These are phyloP conservation scores for Rhinogobio ventralis DNA, from an alignment of 2,797 vertebrate species.

Conservation along the genomic window DNA sequence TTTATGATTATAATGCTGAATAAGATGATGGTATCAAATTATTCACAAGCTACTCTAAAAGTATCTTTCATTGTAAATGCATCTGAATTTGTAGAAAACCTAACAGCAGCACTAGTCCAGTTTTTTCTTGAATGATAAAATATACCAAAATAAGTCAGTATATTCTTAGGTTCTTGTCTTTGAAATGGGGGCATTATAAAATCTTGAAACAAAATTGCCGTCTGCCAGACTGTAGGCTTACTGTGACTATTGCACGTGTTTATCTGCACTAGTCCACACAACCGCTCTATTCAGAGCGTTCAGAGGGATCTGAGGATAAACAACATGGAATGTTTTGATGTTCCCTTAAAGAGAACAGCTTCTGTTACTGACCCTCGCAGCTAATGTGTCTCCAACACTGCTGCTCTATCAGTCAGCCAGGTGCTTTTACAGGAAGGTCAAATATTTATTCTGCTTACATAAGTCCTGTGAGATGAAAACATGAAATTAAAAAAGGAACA, in stretches of 20 bases:
- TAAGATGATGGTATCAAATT: not conserved
- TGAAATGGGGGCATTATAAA: not conserved
- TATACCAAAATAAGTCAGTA: not conserved
- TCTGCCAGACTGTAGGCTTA: not conserved
- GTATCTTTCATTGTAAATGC: not conserved
- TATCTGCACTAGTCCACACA: not conserved
- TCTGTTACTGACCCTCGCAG: constrained; percentile 44
- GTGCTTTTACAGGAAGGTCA: constrained; percentile 70
- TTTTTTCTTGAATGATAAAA: not conserved
- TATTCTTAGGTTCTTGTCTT: not conserved
- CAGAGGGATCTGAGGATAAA: constrained; percentile 23
- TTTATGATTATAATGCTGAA: not conserved
- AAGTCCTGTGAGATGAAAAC: constrained; percentile 73
- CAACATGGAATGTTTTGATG: constrained; percentile 63
- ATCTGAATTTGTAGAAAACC: not conserved
- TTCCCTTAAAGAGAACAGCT: constrained; percentile 70
- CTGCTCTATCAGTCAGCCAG: constrained; percentile 70
- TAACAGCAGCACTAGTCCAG: not conserved
- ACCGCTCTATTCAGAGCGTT: constrained; percentile 16
- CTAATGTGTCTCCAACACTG: constrained; percentile 68
- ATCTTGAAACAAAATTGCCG: not conserved
- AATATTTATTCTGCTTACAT: constrained; percentile 80
- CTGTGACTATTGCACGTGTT: not conserved
- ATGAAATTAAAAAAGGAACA: constrained; percentile 72
- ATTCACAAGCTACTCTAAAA: not conserved